Base-by-base conservation (phyloP, 2,113 vertebrate species). In the Pantherophis guttatus region DNA sequence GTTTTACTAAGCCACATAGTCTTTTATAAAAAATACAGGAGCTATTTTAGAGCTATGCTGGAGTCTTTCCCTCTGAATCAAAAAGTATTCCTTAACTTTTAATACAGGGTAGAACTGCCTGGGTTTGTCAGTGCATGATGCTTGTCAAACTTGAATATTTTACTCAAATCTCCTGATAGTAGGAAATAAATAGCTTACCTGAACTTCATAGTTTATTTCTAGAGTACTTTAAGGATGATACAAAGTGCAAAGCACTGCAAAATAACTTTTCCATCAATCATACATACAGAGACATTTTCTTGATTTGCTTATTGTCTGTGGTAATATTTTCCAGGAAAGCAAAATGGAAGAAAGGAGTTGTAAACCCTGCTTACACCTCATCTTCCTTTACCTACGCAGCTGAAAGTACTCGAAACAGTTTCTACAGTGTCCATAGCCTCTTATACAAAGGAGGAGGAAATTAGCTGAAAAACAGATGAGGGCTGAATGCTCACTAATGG, bases 381-480 rank as follows among this genome's bases (percentile, higher is more conserved):
- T 93, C n/a, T 91, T 96, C 90, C 95, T 92, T 96, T 95, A 92
- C 89, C 96, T 97, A 95, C 94, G 90, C 97, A 98, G 96, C 97
- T 97, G 97, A 95, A 97, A 96, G 94, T 97, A 90, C 97, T 97
- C 96, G 94, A 98, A 92, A 87, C 96, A 93, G 91, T 93, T 96
- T 95, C 91, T 93, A 92, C 93, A 90, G 86, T 94, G 96, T 94
- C 97, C 96, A 91, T 58, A 95, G 96, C 92, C 94, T 96, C 94
- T 97, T 48, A 21, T 94, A 94, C 91, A 97, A 94, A 92, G 96
- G 93, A 94, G 96, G 96, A 96, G 94, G 94, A 97, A 97, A 97
- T 96, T 95, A 97, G 95, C 91, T 93, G 93, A 94, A 96, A 95
- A 97, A 93, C 92, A 96, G 96, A 96, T 90, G 86, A 52, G 92